Conservation (phyloP, 2,797 vertebrate genomes). For the Falco berigora region DNA sequence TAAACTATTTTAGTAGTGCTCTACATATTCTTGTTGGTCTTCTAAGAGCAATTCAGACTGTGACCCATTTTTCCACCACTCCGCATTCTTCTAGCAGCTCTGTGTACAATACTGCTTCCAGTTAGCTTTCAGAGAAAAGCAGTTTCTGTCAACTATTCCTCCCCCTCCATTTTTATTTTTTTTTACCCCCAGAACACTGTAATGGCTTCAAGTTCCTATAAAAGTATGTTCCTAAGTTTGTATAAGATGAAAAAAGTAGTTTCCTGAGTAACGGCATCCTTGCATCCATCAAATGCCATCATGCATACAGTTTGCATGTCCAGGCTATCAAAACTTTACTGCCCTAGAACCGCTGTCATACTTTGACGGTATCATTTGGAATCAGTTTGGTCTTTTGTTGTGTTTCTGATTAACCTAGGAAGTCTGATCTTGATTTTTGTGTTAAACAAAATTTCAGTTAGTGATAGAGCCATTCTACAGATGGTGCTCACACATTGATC, state of each 20-base stretch:
- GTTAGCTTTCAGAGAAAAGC: background rate
- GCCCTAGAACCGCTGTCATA: background rate
- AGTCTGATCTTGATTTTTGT: background rate
- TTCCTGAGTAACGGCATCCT: background rate
- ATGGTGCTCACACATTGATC: background rate
- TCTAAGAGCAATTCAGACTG: background rate
- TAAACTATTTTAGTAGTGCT: background rate
- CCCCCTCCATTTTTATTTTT: fast-evolving
- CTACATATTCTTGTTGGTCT: background rate
- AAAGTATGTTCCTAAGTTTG: background rate
- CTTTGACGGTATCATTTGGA: background rate
- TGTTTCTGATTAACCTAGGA: background rate
- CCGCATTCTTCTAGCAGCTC: background rate
- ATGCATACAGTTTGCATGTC: background rate
- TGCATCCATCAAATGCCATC: background rate
- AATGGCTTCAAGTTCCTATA: background rate
- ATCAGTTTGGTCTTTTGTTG: background rate
- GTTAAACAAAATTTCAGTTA: background rate
- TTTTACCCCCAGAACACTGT: background rate
- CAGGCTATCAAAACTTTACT: background rate
- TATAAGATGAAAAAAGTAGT: background rate
- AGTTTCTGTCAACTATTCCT: background rate
- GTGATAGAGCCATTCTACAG: background rate
- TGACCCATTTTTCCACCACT: background rate
- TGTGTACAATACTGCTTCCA: background rate